phyloP scores from a whole-genome alignment of 1,140 invertebrate genomes.

The Nixonia krombeini region DNA sequence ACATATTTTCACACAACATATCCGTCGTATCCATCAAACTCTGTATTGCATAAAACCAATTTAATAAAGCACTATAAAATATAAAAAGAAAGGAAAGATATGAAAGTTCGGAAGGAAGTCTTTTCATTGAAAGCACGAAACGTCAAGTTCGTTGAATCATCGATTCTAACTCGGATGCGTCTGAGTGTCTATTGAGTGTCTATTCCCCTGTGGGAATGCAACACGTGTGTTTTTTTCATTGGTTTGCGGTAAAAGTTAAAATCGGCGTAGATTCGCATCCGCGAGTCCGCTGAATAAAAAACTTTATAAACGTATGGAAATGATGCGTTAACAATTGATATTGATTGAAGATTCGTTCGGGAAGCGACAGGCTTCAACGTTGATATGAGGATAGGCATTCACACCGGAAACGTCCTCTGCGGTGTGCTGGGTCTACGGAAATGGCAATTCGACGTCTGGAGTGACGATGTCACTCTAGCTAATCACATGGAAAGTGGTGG shows the following conservation, averaged over 20 bases:
- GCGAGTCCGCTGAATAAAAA: too few relatives aligned
- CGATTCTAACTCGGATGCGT: background rate
- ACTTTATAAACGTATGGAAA: conserved; percentile 11
- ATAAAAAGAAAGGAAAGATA: too few relatives aligned
- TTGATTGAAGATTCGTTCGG: conserved; percentile 81
- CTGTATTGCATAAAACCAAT: too few relatives aligned
- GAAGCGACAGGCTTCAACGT: conserved; percentile 91
- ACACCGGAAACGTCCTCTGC: conserved; percentile 94
- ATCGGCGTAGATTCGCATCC: background rate
- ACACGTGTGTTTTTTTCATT: background rate
- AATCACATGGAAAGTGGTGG: conserved; percentile 98
- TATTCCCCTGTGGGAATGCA: too few relatives aligned
- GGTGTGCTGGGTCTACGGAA: conserved; percentile 96
- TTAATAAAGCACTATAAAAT: too few relatives aligned
- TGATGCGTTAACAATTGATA: conserved; percentile 28
- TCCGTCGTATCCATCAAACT: too few relatives aligned
- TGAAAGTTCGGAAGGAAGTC: too few relatives aligned
- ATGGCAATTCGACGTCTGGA: conserved; percentile 99
- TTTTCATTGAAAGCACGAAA: too few relatives aligned
- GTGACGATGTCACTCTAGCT: conserved; percentile 96
- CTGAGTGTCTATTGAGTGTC: background rate
- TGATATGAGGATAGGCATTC: conserved; percentile 96
- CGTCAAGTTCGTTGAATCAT: too few relatives aligned
- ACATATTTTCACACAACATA: too few relatives aligned
- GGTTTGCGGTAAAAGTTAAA: too few relatives aligned